A percentile compares a stretch with the other conserved stretches of the same genome.
Conservation (phyloP, 2,113 vertebrate genomes). For the Limanda limanda region DNA sequence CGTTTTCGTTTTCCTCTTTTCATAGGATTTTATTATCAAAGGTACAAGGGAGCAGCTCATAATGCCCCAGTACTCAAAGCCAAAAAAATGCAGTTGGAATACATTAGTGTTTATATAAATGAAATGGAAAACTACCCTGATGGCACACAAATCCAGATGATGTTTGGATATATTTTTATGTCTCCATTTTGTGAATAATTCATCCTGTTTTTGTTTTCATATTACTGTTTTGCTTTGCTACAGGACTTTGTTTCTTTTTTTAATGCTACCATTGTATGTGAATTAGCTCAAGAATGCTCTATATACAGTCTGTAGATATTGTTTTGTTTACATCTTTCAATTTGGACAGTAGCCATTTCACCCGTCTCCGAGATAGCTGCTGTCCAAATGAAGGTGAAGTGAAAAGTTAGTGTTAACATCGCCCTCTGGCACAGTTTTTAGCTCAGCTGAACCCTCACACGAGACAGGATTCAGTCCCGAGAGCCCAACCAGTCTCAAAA, state of each 20-base stretch:
- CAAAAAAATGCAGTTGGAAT: slow-evolving; percentile 87
- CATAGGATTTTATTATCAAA: slow-evolving; percentile 88
- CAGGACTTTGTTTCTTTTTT: slow-evolving; percentile 28
- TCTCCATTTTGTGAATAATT: slow-evolving; percentile 77
- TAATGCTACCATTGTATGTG: slow-evolving; percentile 87
- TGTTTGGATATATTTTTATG: slow-evolving; percentile 79
- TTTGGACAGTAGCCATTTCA: slow-evolving; percentile 48
- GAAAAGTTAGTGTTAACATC: slow-evolving; percentile 51
- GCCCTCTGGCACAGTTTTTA: slow-evolving; percentile 15
- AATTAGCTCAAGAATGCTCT: slow-evolving; percentile 93
- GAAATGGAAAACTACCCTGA: slow-evolving; percentile 83
- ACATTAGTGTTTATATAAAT: slow-evolving; percentile 89
- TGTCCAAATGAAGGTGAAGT: slow-evolving; percentile 52
- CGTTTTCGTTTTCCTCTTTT: slow-evolving; percentile 82
- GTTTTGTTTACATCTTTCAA: slow-evolving; percentile 61
- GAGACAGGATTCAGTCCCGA: slow-evolving; percentile 15
- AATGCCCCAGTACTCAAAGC: slow-evolving; percentile 88
- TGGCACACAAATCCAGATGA: slow-evolving; percentile 87
- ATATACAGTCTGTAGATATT: slow-evolving; percentile 89
- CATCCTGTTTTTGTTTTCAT: slow-evolving; percentile 50
- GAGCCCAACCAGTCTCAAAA: neutral
- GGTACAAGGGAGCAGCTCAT: slow-evolving; percentile 87
- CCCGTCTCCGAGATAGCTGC: slow-evolving; percentile 12
- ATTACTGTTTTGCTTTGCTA: slow-evolving; percentile 61
- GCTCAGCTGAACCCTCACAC: slow-evolving; percentile 27